A percentile compares a stretch with the other conserved stretches of the same genome.
phyloP scores from a whole-genome alignment of 53 echinoderm and acorn worm genomes.

The Hippasteria phrygiana region DNA sequence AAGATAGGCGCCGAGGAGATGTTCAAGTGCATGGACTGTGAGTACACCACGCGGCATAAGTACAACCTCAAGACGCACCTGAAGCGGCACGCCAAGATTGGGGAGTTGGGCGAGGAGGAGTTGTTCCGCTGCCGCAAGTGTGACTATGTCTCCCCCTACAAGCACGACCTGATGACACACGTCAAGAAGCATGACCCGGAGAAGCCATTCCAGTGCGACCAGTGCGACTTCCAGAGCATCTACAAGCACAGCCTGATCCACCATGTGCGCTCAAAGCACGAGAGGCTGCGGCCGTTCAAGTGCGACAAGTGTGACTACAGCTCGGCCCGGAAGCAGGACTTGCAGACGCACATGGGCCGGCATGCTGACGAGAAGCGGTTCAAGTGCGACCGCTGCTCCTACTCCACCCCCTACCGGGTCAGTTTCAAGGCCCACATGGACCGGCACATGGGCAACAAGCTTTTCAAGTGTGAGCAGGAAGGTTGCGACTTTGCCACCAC shows the following conservation, averaged over 20 bases:
- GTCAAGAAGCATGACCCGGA: conserved; percentile 82
- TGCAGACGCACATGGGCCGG: conserved; percentile 81
- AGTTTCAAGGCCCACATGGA: conserved; percentile 88
- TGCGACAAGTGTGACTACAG: conserved; percentile 81
- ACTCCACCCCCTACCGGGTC: conserved; percentile 77
- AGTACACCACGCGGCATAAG: conserved; percentile 75
- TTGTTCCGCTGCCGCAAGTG: conserved; percentile 76
- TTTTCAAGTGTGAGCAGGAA: conserved; percentile 74
- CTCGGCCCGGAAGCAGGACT: conserved; percentile 85
- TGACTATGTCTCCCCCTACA: conserved; percentile 86
- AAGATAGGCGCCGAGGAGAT: conserved; percentile 56
- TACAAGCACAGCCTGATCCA: conserved; percentile 94
- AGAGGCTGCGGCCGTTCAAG: conserved; percentile 83
- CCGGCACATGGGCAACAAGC: conserved; percentile 74
- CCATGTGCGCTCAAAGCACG: conserved; percentile 90
- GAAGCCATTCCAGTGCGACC: conserved; percentile 81
- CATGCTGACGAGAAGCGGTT: conserved; percentile 77
- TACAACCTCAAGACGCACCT: conserved; percentile 90
- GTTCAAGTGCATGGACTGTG: conserved; percentile 84
- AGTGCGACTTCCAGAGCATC: conserved; percentile 90
- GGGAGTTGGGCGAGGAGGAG: conserved; percentile 84
- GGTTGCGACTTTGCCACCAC: conserved; percentile 84
- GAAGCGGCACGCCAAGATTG: conserved; percentile 81
- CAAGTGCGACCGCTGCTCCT: conserved; percentile 79
- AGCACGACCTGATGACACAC: conserved; percentile 87